phyloP scores from a whole-genome alignment of 1,140 invertebrate species.

The Ctenoplectra terminalis region DNA sequence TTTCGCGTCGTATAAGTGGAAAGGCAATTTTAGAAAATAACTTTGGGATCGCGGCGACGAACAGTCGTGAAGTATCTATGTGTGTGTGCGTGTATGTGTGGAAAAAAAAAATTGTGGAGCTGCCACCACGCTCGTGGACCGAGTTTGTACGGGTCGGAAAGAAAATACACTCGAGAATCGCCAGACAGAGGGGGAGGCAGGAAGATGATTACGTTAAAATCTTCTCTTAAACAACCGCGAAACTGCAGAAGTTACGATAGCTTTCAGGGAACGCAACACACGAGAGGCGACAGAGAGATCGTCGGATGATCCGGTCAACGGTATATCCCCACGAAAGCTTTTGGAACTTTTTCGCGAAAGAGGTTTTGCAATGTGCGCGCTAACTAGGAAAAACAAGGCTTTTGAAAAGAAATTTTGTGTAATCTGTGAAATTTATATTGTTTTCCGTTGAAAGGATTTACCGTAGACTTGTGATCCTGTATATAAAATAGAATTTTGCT shows the following conservation, averaged over 20 bases:
- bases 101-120: neutral
- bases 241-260: conserved; percentile 14
- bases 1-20: neutral
- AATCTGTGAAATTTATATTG: neutral
- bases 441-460: too few species aligned
- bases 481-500: too few species aligned
- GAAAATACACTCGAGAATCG: conserved; percentile 25
- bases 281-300: neutral
- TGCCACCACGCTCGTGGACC: neutral
- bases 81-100: neutral
- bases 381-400: neutral
- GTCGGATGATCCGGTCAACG: neutral
- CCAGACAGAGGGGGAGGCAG: neutral
- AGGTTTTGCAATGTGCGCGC: too few species aligned
- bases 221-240: conserved; percentile 66
- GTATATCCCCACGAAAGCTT: neutral
- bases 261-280: neutral
- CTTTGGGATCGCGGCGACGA: conserved; percentile 36
- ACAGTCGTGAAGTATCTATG: neutral
- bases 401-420: neutral
- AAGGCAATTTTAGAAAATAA: conserved; percentile 41
- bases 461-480: too few species aligned
- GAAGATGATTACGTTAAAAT: conserved; percentile 69
- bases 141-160: conserved; percentile 43
- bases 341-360: neutral